Conservation (phyloP, 2,888 invertebrate genomes). For the Philhelius pedissequus region DNA sequence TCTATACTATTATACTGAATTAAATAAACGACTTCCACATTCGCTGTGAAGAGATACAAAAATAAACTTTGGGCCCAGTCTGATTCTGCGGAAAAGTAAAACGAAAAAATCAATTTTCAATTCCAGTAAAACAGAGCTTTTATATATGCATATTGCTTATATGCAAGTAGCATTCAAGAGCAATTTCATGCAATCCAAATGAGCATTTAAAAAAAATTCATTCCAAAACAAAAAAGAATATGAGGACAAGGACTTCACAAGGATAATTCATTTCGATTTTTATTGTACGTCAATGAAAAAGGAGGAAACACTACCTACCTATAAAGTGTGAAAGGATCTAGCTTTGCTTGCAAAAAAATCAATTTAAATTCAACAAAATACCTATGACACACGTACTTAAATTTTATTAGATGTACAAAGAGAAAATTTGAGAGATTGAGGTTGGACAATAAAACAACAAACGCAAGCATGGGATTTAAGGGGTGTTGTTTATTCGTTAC, state of each 20-base stretch:
- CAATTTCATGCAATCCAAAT: background rate
- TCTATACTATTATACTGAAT: too few relatives aligned
- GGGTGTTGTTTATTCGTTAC: background rate
- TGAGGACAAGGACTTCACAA: background rate
- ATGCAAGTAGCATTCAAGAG: too few relatives aligned
- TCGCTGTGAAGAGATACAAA: too few relatives aligned
- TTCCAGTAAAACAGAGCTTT: too few relatives aligned
- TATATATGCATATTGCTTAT: too few relatives aligned
- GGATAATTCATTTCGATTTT: constrained; percentile 1
- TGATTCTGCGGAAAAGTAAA: too few relatives aligned
- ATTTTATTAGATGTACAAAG: background rate
- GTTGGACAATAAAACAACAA: background rate
- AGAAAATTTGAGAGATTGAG: background rate
- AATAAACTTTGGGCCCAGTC: too few relatives aligned
- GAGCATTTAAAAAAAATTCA: background rate
- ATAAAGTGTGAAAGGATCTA: background rate
- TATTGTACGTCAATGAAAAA: background rate
- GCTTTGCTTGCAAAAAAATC: background rate
- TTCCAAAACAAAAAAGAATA: background rate
- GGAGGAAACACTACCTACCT: background rate
- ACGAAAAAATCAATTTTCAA: too few relatives aligned
- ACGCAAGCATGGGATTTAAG: background rate
- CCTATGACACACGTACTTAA: too few relatives aligned
- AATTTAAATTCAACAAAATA: background rate
- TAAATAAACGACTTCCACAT: too few relatives aligned